Evolutionary conservation across 2,888 invertebrate genomes (phyloP).

Genomic region (Automeris io): DNA sequence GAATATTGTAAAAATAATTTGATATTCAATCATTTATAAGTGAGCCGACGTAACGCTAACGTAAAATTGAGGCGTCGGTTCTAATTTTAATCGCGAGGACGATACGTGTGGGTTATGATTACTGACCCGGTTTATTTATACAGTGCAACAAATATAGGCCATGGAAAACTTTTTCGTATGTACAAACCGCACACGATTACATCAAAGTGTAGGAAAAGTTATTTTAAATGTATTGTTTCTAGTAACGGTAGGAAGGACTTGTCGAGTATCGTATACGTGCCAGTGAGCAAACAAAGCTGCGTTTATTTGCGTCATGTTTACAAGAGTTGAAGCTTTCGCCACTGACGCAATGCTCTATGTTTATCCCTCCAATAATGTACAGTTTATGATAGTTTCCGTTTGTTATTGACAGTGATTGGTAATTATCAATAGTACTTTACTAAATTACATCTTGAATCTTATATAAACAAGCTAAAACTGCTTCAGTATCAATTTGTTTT

Average conservation of each 20-base stretch:
- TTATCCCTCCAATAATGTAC: conserved; percentile 22
- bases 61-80: conserved; percentile 23
- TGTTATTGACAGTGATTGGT: conserved; percentile 9
- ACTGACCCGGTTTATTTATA: conserved; percentile 53
- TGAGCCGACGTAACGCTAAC: background rate
- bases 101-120: conserved; percentile 60
- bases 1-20: background rate
- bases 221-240: conserved; percentile 7
- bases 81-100: conserved; percentile 58
- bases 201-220: background rate
- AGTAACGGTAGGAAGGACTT: conserved; percentile 15
- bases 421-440: too few relatives aligned
- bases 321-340: conserved; percentile 45
- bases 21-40: conserved; percentile 3
- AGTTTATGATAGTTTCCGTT: conserved; percentile 9
- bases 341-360: conserved; percentile 56
- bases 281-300: conserved; percentile 42
- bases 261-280: conserved; percentile 33
- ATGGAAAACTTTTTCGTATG: conserved; percentile 9
- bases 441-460: too few relatives aligned
- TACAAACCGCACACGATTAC: background rate
- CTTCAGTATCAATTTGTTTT: too few relatives aligned
- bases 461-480: too few relatives aligned
- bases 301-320: conserved; percentile 71
- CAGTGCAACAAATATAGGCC: conserved; percentile 38